A percentile compares a stretch with the other conserved stretches of the same genome.
Conservation (phyloP, 2,797 vertebrate genomes). For the Platalea minor region DNA sequence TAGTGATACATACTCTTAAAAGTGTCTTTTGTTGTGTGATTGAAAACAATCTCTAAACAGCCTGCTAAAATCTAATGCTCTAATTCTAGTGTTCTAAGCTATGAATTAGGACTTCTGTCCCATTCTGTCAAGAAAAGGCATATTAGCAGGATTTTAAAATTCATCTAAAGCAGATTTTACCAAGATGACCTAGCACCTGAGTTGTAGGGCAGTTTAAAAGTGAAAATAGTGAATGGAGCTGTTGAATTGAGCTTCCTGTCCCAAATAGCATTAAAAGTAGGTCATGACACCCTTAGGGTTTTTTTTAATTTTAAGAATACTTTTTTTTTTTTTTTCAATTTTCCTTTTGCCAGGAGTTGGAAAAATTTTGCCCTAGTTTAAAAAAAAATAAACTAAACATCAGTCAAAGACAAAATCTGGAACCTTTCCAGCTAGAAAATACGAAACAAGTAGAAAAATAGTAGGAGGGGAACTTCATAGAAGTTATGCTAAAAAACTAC, state of each 20-base stretch:
- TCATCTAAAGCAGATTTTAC: background rate
- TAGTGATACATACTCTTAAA: background rate
- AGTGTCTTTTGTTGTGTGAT: background rate
- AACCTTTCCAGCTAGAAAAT: background rate
- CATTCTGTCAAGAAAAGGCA: background rate
- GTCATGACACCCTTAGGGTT: background rate
- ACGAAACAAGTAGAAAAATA: background rate
- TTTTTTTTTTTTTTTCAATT: background rate
- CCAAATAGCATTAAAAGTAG: background rate
- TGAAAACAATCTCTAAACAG: conserved; percentile 11
- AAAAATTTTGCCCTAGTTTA: background rate
- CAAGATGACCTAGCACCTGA: background rate
- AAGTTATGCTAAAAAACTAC: background rate
- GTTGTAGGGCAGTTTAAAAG: background rate
- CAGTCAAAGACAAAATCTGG: background rate
- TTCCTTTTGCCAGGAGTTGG: background rate
- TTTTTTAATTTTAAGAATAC: background rate
- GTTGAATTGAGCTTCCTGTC: background rate
- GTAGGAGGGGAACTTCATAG: background rate
- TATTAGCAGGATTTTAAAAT: background rate
- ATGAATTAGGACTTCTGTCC: background rate
- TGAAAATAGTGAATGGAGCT: background rate
- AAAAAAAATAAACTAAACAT: background rate
- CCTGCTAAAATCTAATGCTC: background rate
- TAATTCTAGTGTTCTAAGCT: background rate